Evolutionary conservation across 2,888 invertebrate genomes (phyloP), one percentile per base, ranked within the genome.

Genomic region (Drosophila longiperda): DNA sequence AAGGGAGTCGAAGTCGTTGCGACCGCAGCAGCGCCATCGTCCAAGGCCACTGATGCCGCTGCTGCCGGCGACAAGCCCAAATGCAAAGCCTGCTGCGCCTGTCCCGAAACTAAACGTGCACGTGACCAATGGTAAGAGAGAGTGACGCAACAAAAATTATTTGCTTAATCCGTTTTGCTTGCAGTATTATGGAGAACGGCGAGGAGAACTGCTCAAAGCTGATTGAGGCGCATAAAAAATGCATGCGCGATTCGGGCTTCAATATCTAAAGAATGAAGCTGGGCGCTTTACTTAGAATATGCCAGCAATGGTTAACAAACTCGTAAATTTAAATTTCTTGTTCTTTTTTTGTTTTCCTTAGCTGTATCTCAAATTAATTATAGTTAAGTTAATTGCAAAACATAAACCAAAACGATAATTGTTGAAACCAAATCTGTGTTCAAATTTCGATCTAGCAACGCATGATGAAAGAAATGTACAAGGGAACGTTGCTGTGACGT

Each of bases 171-270:
- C 23, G 8, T 23, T 45, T 45, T 23, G 8, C 26, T 50, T 96
- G 70, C 94, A 98, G 98, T 91, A 97, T 99, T 66, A 96, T 98
- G 42, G 96, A 97, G 91, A 96, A 95, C 78, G 99, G 99, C 0
- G 97, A 99, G 94, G 98, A 97, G 89, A 96, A 98, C 88, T 99
- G 99, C 91, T 94, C 95, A 23, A 94, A 96, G 48, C 94, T 98
- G 52, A 99, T 99, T 78, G 99, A 99, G 94, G 98, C 98, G 15
- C 99, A 99, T 93, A 98, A 98, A 93, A 95, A 96, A 77, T 99
- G 99, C 93, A 99, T 99, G 99, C 95, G 98, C 82, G 96, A 97
- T 83, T 94, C 98, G 94, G 99, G 99, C 54, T 99, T 99, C 93
- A 98, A 99, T 81, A 96, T 99, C 83, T 99, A 96, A 83, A 65